These are phyloP conservation scores for Liparis tanakae DNA, from an alignment of 2,797 vertebrate genomes.

Conservation along the genomic window DNA sequence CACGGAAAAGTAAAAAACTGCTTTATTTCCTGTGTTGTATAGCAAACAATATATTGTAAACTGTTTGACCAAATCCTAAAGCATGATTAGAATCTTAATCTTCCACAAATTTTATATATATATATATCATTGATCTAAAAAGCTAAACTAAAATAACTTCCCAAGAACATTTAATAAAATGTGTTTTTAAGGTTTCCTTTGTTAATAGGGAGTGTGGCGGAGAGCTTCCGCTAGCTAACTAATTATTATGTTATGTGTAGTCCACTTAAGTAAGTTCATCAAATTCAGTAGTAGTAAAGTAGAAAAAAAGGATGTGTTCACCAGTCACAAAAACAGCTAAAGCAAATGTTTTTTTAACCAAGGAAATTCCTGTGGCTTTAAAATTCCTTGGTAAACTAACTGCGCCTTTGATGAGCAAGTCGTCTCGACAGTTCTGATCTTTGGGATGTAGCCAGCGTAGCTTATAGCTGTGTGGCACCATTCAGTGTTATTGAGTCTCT, in stretches of 20 bases:
- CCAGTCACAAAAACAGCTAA: too few species aligned
- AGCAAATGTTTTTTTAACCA: too few species aligned
- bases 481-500: neutral
- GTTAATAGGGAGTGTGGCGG: too few species aligned
- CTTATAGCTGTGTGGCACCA: neutral
- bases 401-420: neutral
- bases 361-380: too few species aligned
- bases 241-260: too few species aligned
- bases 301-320: too few species aligned
- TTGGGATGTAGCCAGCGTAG: neutral
- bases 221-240: too few species aligned
- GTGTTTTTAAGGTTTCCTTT: too few species aligned
- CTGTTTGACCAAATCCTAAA: neutral
- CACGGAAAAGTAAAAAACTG: neutral
- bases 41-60: neutral
- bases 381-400: neutral
- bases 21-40: neutral
- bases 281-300: too few species aligned
- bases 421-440: neutral
- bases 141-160: too few species aligned
- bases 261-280: too few species aligned
- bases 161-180: neutral
- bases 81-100: neutral
- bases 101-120: neutral
- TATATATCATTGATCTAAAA: neutral